phyloP scores from a whole-genome alignment of 2,888 invertebrate genomes.

The Torymus aiolomorphi region DNA sequence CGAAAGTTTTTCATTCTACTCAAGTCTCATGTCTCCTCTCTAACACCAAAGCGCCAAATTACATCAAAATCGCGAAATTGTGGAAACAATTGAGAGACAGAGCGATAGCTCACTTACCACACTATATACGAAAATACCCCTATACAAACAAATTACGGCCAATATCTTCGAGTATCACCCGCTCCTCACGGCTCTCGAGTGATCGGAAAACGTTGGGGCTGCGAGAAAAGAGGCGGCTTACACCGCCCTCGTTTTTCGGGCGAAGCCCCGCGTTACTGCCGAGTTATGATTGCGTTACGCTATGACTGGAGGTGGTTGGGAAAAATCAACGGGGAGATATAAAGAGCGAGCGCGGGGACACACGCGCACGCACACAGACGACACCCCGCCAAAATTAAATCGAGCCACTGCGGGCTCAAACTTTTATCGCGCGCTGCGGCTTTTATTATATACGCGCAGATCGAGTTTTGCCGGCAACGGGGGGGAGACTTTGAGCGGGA shows the following conservation, averaged over 20 bases:
- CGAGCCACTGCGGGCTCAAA: background rate
- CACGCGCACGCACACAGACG: no score
- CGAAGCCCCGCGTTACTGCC: slow-evolving; percentile 8
- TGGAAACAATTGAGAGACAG: no score
- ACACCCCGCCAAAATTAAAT: slow-evolving; percentile 15
- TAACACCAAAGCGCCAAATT: no score
- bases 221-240: no score
- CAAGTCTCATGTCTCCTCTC: no score
- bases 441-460: no score
- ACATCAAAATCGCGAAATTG: no score
- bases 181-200: slow-evolving; percentile 1
- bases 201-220: slow-evolving; percentile 34
- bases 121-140: background rate
- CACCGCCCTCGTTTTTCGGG: background rate
- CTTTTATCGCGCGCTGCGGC: no score
- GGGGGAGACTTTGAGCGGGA: no score
- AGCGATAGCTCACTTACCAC: no score
- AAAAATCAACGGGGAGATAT: background rate
- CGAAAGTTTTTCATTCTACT: background rate
- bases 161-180: slow-evolving; percentile 14
- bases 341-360: no score
- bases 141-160: background rate
- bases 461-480: no score
- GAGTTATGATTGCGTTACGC: slow-evolving; percentile 37
- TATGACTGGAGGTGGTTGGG: background rate